Base-by-base conservation (phyloP, 2,888 invertebrate species). In the Habroteleia sp. region DNA sequence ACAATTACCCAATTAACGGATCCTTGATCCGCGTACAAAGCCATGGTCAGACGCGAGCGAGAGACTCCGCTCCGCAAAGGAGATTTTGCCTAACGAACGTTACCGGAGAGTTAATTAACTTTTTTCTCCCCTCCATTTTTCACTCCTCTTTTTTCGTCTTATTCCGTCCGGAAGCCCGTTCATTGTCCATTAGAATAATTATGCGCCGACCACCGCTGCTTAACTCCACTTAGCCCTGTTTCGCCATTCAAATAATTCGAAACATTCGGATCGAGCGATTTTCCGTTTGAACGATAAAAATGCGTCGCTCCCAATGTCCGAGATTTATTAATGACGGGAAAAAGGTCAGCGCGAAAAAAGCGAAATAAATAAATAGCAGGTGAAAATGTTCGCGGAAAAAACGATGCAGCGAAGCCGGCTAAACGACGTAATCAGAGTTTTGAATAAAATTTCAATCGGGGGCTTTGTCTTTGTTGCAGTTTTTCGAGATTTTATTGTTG, bases 1-100 rank as follows among this genome's bases (percentile, higher is more conserved):
- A 78, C 74, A 79, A 83, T 84, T 78, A 81, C 76, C 80, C 78
- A 81, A 82, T 85, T 82, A 82, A 72, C 65, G 58, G 79, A 78
- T 77, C 75, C 77, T 74, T 75, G 75, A 77, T 77, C 76, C 77
- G 74, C 52, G 72, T 39, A 72, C 75, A 78, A 78, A 77, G 74
- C 78, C 54, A 42, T 52, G 68, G 65, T 68, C 63, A 66, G 71
- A 65, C 69, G 74, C 63, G 69, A 71, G 46, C 75, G 68, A 52
- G 66, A 58, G 33, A n/a, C n/a, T 63, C 35, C 44, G 35, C 56
- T 41, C 68, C 72, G 71, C 75, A 77, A 71, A 77, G 68, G 65
- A 74, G 77, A 80, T 81, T 79, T 80, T 77, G 76, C 77, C 78
- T 82, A 82, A 83, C 79, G 81, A 83, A 81, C 81, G 77, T 77